Percentiles rank a stretch among this genome's conserved stretches.
These are phyloP conservation scores for Cyphomyrus plagiostoma DNA, from an alignment of 2,113 vertebrate species.

Conservation along the genomic window DNA sequence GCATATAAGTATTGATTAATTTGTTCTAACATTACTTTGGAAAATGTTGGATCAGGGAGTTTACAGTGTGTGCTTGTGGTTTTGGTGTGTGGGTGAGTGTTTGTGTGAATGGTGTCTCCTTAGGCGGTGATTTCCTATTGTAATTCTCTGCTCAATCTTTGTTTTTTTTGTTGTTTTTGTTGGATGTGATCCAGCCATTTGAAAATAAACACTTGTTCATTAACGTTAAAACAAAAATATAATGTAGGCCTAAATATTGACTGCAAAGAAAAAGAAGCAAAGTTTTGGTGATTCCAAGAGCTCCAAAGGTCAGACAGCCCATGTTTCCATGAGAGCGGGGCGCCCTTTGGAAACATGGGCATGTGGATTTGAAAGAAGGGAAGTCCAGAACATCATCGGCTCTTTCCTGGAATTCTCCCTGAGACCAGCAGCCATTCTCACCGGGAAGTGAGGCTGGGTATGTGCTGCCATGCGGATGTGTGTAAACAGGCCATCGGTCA, in stretches of 20 bases:
- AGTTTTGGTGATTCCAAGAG: background rate
- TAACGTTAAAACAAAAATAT: background rate
- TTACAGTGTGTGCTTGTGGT: background rate
- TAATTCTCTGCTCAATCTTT: background rate
- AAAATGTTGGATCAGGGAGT: background rate
- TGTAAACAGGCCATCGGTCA: background rate
- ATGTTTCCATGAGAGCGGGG: constrained; percentile 29
- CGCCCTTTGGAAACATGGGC: constrained; percentile 24
- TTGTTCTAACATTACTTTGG: background rate
- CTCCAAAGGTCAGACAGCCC: background rate
- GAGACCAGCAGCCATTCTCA: constrained; percentile 14
- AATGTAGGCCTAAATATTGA: background rate
- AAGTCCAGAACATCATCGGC: constrained; percentile 44
- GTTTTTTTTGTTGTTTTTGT: background rate
- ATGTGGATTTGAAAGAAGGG: constrained; percentile 41
- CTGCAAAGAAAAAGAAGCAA: background rate
- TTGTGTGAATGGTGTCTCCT: background rate
- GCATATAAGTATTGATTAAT: background rate
- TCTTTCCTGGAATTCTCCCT: constrained; percentile 47
- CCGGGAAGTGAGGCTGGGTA: background rate
- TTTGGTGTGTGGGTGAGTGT: background rate
- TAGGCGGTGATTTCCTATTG: background rate
- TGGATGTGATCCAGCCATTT: background rate
- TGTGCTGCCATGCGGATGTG: background rate
- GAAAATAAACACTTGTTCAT: background rate